Evolutionary conservation across 2,797 vertebrate genomes (phyloP).

Genomic region (Orestias chungarensis): DNA sequence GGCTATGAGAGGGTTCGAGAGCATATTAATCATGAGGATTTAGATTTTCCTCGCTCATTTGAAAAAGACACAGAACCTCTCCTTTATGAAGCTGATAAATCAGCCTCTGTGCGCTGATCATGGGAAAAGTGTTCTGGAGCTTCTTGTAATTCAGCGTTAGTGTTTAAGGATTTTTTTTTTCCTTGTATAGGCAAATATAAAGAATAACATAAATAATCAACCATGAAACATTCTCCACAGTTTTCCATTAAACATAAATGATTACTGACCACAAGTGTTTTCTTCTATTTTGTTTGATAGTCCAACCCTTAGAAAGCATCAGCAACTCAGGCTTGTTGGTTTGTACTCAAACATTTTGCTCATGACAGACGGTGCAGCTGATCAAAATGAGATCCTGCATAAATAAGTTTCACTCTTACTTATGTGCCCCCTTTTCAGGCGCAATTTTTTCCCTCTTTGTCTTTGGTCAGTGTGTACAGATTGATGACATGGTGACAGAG

Average conservation of each 20-base stretch:
- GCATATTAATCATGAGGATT: constrained; percentile 81
- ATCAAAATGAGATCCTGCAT: constrained; percentile 60
- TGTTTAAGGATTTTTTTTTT: constrained; percentile 7
- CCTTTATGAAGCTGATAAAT: constrained; percentile 76
- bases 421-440: constrained; percentile 40
- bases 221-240: background rate
- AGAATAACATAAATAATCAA: no score
- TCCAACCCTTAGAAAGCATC: background rate
- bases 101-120: constrained; percentile 55
- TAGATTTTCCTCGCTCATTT: constrained; percentile 59
- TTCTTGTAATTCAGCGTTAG: background rate
- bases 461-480: constrained; percentile 62
- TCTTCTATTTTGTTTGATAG: background rate
- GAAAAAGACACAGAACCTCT: constrained; percentile 53
- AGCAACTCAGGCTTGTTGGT: background rate
- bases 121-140: constrained; percentile 36
- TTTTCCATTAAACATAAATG: background rate
- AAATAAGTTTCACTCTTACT: constrained; percentile 48
- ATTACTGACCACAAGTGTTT: background rate
- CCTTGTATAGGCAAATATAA: background rate
- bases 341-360: constrained; percentile 35
- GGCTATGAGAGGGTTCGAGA: constrained; percentile 73
- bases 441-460: constrained; percentile 41
- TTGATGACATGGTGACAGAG: constrained; percentile 72
- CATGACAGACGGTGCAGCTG: constrained; percentile 47